Conservation (phyloP, 2,113 vertebrate genomes). For the Euleptes europaea region DNA sequence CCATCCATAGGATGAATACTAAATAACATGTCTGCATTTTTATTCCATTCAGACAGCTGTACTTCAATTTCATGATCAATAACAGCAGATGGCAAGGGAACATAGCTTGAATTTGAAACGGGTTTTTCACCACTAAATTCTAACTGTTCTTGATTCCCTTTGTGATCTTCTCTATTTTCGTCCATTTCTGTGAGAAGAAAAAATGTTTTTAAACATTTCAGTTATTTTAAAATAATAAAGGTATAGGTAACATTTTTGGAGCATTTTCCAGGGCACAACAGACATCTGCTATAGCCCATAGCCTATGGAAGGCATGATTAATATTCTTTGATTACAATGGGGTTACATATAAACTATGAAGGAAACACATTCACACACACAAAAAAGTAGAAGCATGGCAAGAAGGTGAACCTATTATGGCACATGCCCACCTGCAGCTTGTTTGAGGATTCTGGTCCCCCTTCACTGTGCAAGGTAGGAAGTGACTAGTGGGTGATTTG, state of each 20-base stretch:
- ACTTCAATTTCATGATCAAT: conserved; percentile 92
- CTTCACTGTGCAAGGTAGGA: background rate
- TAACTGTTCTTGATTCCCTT: conserved; percentile 73
- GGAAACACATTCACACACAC: background rate
- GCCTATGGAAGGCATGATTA: background rate
- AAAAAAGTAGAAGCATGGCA: no score
- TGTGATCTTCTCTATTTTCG: conserved; percentile 66
- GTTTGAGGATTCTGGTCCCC: background rate
- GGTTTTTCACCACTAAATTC: conserved; percentile 68
- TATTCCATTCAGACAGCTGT: conserved; percentile 93
- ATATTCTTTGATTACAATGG: background rate
- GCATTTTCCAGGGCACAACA: background rate
- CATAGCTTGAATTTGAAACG: conserved; percentile 51
- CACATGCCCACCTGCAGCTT: background rate
- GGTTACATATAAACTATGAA: background rate
- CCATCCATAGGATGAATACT: conserved; percentile 98
- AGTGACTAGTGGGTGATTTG: no score
- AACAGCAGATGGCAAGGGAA: conserved; percentile 79
- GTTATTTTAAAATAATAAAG: background rate
- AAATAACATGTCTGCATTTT: conserved; percentile 96
- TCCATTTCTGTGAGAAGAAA: conserved; percentile 63
- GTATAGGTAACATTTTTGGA: background rate
- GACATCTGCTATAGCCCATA: background rate
- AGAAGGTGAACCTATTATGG: background rate
- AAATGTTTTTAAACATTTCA: background rate